Percentiles rank a stretch among this genome's conserved stretches.
Conservation (phyloP, 1,140 invertebrate species). For the Cotesia chilonis region DNA sequence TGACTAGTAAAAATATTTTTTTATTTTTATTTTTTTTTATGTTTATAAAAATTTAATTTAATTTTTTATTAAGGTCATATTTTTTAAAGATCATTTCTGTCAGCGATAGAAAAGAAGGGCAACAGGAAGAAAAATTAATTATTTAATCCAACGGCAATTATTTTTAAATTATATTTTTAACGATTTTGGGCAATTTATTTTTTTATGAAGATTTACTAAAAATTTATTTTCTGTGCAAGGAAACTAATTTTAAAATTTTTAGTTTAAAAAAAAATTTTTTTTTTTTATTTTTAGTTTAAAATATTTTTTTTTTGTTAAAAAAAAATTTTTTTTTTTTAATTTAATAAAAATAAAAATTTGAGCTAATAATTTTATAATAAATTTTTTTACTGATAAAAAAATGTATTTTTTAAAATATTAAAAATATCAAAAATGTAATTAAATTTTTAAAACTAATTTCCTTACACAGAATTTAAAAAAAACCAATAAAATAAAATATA, state of each 20-base stretch:
- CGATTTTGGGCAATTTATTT: constrained; percentile 7
- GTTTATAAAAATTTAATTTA: neutral
- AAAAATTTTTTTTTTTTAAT: too few species aligned
- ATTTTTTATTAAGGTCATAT: neutral
- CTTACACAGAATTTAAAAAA: constrained; percentile 30
- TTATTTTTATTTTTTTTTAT: neutral
- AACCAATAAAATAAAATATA: constrained; percentile 29
- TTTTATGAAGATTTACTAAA: constrained; percentile 24
- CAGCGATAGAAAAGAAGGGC: constrained; percentile 31
- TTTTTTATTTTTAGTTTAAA: too few species aligned
- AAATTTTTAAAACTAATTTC: too few species aligned
- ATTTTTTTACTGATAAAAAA: too few species aligned
- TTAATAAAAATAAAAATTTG: too few species aligned
- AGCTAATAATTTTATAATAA: too few species aligned
- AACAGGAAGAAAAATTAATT: constrained; percentile 31
- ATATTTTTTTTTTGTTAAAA: too few species aligned
- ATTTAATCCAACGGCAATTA: neutral
- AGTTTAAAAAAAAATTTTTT: too few species aligned
- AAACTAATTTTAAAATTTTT: too few species aligned
- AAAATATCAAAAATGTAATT: too few species aligned
- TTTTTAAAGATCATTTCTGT: neutral
- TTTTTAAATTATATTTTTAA: neutral
- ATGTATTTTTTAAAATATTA: too few species aligned
- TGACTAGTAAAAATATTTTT: constrained; percentile 17
- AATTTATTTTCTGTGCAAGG: constrained; percentile 9